Evolutionary conservation across 2,113 vertebrate genomes (phyloP).

Genomic region (Mobula hypostoma): DNA sequence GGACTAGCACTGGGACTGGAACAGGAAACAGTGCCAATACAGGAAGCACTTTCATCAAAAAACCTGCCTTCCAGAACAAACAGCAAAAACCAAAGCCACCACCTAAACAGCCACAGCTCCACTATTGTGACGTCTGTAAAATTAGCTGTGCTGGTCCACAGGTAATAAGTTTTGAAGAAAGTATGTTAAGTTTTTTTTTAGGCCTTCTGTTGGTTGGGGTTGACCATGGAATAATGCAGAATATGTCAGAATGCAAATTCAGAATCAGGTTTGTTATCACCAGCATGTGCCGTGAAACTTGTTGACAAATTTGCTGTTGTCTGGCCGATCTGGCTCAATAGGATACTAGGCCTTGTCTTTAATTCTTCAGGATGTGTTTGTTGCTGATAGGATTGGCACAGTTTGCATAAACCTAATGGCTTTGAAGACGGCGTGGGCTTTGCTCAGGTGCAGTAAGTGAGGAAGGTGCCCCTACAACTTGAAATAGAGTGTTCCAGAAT

Average conservation of each 20-base stretch:
- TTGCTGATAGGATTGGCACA: background rate
- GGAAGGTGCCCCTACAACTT: background rate
- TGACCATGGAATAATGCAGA: background rate
- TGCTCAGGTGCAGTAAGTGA: background rate
- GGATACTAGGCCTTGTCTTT: background rate
- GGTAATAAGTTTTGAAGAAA: slow-evolving; percentile 50
- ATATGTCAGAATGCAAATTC: background rate
- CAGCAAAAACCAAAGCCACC: slow-evolving; percentile 57
- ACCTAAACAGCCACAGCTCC: slow-evolving; percentile 62
- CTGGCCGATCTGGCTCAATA: background rate
- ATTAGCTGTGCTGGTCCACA: slow-evolving; percentile 77
- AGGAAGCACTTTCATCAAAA: slow-evolving; percentile 53
- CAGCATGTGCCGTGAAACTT: no score
- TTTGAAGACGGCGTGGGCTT: background rate
- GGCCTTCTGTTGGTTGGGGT: no score
- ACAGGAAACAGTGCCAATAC: slow-evolving; percentile 48
- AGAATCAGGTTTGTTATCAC: no score
- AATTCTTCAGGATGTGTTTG: background rate
- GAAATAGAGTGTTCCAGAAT: background rate
- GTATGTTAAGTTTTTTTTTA: background rate
- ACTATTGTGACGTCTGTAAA: slow-evolving; percentile 78
- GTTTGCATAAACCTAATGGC: background rate
- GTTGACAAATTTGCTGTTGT: background rate
- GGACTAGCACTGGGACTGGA: slow-evolving; percentile 56
- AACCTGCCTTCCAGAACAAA: slow-evolving; percentile 56